Conservation (phyloP, 92 coral and sea anemone species). For the Desmophyllum pertusum region DNA sequence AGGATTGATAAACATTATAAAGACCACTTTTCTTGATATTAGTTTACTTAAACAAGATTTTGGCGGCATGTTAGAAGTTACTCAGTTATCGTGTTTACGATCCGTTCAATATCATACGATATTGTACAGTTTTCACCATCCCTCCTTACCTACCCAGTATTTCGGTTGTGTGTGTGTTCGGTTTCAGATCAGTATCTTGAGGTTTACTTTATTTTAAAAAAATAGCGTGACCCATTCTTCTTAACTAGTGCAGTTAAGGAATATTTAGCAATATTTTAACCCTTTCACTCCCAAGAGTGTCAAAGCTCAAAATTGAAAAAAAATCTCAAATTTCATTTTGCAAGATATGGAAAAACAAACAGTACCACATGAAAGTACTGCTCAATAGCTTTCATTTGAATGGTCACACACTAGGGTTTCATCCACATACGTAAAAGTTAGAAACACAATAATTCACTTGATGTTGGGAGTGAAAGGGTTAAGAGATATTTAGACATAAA, state of each 20-base stretch:
- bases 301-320: too few species aligned
- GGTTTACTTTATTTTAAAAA: neutral
- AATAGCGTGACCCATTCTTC: neutral
- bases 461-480: too few species aligned
- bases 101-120: neutral
- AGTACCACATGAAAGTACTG: too few species aligned
- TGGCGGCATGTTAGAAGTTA: neutral
- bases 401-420: too few species aligned
- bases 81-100: neutral
- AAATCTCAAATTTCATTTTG: too few species aligned
- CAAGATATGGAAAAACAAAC: too few species aligned
- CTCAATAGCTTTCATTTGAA: too few species aligned
- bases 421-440: too few species aligned
- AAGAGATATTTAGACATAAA: neutral
- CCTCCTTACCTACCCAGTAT: neutral
- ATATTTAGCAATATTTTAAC: too few species aligned
- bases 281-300: too few species aligned
- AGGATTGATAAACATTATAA: neutral
- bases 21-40: neutral
- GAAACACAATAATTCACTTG: too few species aligned
- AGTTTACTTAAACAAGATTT: neutral
- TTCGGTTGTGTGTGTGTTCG: neutral
- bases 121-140: neutral
- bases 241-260: neutral
- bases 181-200: neutral